Evolutionary conservation across 2,888 invertebrate species (phyloP).

Genomic region (Folsomia manolachei): DNA sequence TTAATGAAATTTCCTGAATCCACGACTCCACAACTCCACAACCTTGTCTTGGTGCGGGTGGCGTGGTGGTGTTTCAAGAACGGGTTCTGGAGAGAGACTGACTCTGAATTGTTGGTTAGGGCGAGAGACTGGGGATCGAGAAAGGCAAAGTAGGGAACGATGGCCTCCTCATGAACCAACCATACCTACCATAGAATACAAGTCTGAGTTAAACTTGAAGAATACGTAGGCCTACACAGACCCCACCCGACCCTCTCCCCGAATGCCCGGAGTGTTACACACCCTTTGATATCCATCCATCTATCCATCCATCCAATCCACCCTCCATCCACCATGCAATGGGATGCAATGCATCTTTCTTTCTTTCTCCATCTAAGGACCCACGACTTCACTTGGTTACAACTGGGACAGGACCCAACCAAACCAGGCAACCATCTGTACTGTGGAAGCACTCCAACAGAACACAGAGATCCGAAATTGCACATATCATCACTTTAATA

Average conservation of each 20-base stretch:
- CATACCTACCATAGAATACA: no score
- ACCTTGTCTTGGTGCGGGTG: background rate
- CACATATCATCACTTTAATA: slow-evolving; percentile 10
- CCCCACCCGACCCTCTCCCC: slow-evolving; percentile 10
- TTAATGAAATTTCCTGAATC: background rate
- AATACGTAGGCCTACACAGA: no score
- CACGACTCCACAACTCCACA: background rate
- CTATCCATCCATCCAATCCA: background rate
- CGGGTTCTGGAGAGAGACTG: slow-evolving; percentile 3
- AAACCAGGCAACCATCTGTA: no score
- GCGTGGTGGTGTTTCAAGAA: background rate
- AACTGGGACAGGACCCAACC: no score
- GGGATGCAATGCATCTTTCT: background rate
- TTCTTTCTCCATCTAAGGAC: background rate
- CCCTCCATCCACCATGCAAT: no score
- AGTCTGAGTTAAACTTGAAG: background rate
- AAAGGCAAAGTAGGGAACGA: no score
- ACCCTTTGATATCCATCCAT: background rate
- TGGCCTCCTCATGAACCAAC: background rate
- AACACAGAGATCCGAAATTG: slow-evolving; percentile 8
- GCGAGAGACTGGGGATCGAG: background rate
- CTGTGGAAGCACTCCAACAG: slow-evolving; percentile 7
- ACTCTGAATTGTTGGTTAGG: background rate
- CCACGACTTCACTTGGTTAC: background rate
- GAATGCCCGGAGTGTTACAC: background rate